Evolutionary conservation across 2,113 vertebrate genomes (phyloP).

Genomic region (Rhynchopsitta pachyrhyncha): DNA sequence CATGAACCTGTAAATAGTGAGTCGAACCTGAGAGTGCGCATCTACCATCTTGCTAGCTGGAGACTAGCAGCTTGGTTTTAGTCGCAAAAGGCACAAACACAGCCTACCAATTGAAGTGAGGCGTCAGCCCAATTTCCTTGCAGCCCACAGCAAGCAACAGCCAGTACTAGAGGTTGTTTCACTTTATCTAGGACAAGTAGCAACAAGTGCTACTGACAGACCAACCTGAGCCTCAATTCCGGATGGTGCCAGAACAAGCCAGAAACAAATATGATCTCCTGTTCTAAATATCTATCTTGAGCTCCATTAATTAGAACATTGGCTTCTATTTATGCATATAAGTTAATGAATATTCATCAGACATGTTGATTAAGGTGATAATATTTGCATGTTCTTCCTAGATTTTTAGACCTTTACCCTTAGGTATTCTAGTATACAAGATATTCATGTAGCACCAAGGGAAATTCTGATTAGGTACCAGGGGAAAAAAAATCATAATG

Average conservation of each 20-base stretch:
- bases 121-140: background rate
- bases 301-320: background rate
- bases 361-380: slow-evolving; percentile 23
- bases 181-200: background rate
- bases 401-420: slow-evolving; percentile 8
- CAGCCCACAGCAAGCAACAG: background rate
- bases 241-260: background rate
- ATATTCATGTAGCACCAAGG: background rate
- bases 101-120: accelerated
- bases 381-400: slow-evolving; percentile 1
- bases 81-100: background rate
- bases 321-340: slow-evolving; percentile 7
- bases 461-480: slow-evolving; percentile 15
- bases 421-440: slow-evolving; percentile 11
- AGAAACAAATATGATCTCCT: background rate
- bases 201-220: background rate
- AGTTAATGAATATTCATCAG: slow-evolving; percentile 49
- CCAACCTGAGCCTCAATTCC: background rate
- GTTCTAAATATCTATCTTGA: slow-evolving; percentile 1
- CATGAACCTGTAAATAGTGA: background rate
- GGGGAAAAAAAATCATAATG: background rate
- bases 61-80: background rate
- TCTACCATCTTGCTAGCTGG: background rate
- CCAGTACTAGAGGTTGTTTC: background rate
- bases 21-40: background rate